Evolutionary conservation across 2,888 invertebrate genomes (phyloP).

Genomic region (Pecten maximus): DNA sequence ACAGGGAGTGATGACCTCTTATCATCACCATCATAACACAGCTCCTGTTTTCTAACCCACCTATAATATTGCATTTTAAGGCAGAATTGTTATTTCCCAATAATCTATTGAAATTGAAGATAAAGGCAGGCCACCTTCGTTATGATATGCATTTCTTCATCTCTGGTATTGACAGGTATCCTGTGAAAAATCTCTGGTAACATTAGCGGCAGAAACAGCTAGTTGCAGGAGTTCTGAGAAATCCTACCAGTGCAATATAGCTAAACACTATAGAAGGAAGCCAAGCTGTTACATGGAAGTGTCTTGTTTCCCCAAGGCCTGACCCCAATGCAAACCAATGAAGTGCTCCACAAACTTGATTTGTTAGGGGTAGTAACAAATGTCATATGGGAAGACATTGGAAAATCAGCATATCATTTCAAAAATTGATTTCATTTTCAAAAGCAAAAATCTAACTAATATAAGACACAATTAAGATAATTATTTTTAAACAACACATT

Average conservation of each 20-base stretch:
- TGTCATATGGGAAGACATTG: neutral
- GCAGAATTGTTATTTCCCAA: neutral
- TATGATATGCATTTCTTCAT: neutral
- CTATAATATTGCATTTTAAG: neutral
- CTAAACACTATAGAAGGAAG: neutral
- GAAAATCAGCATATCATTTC: no score
- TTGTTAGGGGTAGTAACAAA: neutral
- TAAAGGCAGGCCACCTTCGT: neutral
- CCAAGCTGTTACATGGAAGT: neutral
- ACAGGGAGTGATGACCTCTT: neutral
- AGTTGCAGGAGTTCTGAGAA: neutral
- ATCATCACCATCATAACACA: neutral
- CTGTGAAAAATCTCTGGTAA: neutral
- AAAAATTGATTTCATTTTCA: no score
- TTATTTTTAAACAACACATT: no score
- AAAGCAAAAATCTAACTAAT: no score
- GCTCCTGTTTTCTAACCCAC: no score
- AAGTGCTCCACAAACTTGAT: slow-evolving; percentile 16
- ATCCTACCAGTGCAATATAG: neutral
- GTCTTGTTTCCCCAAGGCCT: neutral
- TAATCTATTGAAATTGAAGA: neutral
- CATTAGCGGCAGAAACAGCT: neutral
- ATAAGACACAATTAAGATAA: no score
- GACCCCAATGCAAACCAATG: neutral
- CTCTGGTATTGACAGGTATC: neutral